A percentile compares a stretch with the other conserved stretches of the same genome.
Conservation (phyloP, 2,888 invertebrate species). For the Parthenolecanium corni region DNA sequence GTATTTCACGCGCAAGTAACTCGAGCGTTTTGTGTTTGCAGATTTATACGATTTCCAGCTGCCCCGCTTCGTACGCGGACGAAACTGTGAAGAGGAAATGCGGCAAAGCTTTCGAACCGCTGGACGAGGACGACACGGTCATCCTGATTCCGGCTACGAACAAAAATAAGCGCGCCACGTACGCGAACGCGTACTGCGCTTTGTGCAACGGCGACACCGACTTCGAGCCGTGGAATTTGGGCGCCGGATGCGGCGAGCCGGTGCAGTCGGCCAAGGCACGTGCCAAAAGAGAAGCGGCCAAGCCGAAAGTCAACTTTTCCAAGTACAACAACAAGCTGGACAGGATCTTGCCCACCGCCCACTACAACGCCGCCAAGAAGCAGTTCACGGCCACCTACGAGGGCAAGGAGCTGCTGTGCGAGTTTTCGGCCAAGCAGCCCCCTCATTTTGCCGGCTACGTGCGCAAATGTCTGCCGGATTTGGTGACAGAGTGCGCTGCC, state of each 20-base stretch:
- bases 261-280: background rate
- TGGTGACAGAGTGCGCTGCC: constrained; percentile 37
- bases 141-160: constrained; percentile 8
- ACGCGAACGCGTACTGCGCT: constrained; percentile 20
- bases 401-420: background rate
- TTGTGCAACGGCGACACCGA: constrained; percentile 19
- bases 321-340: background rate
- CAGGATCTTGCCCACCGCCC: background rate
- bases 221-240: constrained; percentile 39
- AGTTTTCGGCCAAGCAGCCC: background rate
- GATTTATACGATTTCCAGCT: constrained; percentile 40
- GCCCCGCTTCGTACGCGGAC: constrained; percentile 38
- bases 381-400: background rate
- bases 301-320: background rate
- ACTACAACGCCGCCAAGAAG: background rate
- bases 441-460: constrained; percentile 30
- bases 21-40: background rate
- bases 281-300: background rate
- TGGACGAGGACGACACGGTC: constrained; percentile 1
- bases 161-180: constrained; percentile 9
- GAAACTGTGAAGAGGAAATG: constrained; percentile 25
- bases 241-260: constrained; percentile 34
- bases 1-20: too few species aligned
- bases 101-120: background rate
- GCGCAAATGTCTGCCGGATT: constrained; percentile 38